These are phyloP conservation scores for Chondrosia reniformis DNA, from an alignment of 37 sponge, comb jelly and placozoan species.

Conservation along the genomic window DNA sequence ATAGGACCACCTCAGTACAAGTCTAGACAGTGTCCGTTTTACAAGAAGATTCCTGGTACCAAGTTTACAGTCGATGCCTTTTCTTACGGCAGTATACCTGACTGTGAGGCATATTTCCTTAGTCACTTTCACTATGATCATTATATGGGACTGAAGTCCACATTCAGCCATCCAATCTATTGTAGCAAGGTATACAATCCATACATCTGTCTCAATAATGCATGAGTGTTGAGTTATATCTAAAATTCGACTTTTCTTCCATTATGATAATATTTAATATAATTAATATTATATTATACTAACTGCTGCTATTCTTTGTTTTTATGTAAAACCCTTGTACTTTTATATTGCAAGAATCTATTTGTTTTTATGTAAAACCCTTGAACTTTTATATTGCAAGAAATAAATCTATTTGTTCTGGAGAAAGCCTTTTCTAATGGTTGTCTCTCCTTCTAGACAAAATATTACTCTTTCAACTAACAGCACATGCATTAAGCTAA, in stretches of 20 bases:
- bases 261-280: no score
- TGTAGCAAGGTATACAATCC: slow-evolving; percentile 50
- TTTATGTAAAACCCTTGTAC: no score
- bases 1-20: no score
- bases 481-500: no score
- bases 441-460: neutral
- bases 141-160: slow-evolving; percentile 66
- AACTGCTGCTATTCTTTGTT: no score
- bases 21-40: slow-evolving; percentile 84
- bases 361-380: no score
- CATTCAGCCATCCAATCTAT: slow-evolving; percentile 59
- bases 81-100: slow-evolving; percentile 69
- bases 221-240: no score
- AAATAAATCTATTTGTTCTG: neutral
- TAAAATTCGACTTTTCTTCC: no score
- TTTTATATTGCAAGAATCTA: no score
- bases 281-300: no score
- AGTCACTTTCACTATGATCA: slow-evolving; percentile 92
- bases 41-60: slow-evolving; percentile 74
- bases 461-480: neutral
- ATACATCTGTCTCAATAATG: no score
- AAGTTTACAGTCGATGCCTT: slow-evolving; percentile 88
- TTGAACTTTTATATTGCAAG: no score
- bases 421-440: neutral
- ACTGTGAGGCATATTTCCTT: slow-evolving; percentile 77